A percentile compares a stretch with the other conserved stretches of the same genome.
Conservation (phyloP, 2,888 invertebrate genomes). For the Willowsia nigromaculata region DNA sequence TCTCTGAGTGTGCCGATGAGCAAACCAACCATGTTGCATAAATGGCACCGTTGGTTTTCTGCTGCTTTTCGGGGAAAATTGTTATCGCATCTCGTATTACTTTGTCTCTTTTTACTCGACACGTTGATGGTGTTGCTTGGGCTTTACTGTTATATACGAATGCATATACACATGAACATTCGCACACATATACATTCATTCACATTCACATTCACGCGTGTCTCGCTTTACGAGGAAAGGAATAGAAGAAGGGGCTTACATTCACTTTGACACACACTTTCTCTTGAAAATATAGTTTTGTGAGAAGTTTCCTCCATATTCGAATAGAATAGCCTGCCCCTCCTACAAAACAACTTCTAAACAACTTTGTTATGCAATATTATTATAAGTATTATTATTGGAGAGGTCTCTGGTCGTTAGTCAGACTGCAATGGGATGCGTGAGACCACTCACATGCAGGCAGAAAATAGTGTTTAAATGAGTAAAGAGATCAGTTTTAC, state of each 20-base stretch:
- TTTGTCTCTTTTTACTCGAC: neutral
- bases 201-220: slow-evolving; percentile 10
- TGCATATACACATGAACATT: neutral
- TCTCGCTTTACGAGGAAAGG: neutral
- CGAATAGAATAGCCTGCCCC: neutral
- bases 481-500: slow-evolving; percentile 36
- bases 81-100: neutral
- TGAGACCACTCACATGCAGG: neutral
- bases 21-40: slow-evolving; percentile 27
- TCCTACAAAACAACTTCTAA: neutral
- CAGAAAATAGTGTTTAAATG: slow-evolving; percentile 6
- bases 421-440: neutral
- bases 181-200: neutral
- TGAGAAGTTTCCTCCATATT: slow-evolving; percentile 7
- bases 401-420: neutral
- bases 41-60: slow-evolving; percentile 32
- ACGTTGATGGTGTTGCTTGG: slow-evolving; percentile 30
- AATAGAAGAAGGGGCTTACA: neutral
- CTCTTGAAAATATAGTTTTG: neutral
- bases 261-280: neutral
- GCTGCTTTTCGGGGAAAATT: neutral
- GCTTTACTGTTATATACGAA: no score
- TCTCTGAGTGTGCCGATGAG: neutral
- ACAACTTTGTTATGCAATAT: neutral
- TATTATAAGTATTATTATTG: slow-evolving; percentile 1